phyloP scores from a whole-genome alignment of 2,888 invertebrate genomes.

The Philaethria dido region DNA sequence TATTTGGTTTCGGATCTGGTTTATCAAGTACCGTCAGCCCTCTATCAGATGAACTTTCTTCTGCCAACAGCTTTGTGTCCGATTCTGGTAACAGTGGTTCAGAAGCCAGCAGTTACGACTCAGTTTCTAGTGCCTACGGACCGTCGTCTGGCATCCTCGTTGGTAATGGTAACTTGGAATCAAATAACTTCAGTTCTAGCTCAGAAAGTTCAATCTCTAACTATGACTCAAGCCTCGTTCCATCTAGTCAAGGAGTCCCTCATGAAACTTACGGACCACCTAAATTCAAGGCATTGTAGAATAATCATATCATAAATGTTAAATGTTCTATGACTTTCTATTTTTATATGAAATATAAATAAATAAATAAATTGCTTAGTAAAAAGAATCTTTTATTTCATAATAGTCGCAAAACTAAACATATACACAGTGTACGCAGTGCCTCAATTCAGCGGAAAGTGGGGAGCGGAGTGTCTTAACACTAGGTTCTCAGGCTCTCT shows the following conservation, averaged over 20 bases:
- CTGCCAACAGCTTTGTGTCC: conserved; percentile 20
- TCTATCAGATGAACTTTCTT: background rate
- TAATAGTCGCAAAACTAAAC: background rate
- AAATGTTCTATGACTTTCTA: conserved; percentile 26
- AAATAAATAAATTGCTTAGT: conserved; percentile 5
- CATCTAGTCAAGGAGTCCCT: conserved; percentile 74
- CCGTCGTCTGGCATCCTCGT: conserved; percentile 26
- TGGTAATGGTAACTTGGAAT: conserved; percentile 41
- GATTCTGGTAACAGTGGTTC: conserved; percentile 30
- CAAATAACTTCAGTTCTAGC: conserved; percentile 44
- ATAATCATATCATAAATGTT: conserved; percentile 26
- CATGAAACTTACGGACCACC: conserved; percentile 74
- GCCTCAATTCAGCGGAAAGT: no score
- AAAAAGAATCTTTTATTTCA: background rate
- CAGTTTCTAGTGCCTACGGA: conserved; percentile 37
- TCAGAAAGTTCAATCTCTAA: conserved; percentile 47
- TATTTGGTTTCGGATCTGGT: conserved; percentile 7
- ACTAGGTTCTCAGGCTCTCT: no score
- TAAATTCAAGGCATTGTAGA: conserved; percentile 59
- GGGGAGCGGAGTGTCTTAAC: no score
- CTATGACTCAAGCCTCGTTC: conserved; percentile 56
- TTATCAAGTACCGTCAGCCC: conserved; percentile 6
- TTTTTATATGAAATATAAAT: conserved; percentile 18
- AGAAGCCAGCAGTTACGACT: conserved; percentile 23
- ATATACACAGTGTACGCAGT: no score